Conservation (phyloP, 2,113 vertebrate genomes). For the Gymnorhina tibicen region DNA sequence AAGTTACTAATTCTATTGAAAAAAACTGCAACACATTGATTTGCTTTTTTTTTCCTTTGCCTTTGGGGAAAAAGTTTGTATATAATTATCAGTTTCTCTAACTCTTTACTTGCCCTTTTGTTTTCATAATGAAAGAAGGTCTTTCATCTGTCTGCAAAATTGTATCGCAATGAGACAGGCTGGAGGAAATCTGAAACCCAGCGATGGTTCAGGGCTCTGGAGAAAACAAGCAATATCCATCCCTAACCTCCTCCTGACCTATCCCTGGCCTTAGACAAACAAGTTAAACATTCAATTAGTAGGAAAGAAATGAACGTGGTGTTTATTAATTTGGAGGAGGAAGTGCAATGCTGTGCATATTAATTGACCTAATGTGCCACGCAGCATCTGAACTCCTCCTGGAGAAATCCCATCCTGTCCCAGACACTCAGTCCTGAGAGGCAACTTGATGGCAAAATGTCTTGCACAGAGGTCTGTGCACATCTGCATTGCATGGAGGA, state of each 20-base stretch:
- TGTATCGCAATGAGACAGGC: slow-evolving; percentile 3
- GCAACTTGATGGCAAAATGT: not conserved
- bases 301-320: slow-evolving; percentile 5
- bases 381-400: not conserved
- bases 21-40: not conserved
- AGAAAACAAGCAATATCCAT: slow-evolving; percentile 29
- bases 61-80: not conserved
- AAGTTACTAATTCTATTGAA: slow-evolving; percentile 32
- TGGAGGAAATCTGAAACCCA: slow-evolving; percentile 26
- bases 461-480: not conserved
- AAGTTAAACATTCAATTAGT: slow-evolving; percentile 64
- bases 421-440: not conserved
- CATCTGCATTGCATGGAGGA: not conserved
- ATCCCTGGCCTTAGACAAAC: slow-evolving; percentile 44
- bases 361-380: slow-evolving; percentile 6
- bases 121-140: slow-evolving; percentile 35
- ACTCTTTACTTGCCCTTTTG: slow-evolving; percentile 42
- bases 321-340: slow-evolving; percentile 52
- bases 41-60: not conserved
- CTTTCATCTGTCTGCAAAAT: slow-evolving; percentile 35
- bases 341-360: not conserved
- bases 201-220: not conserved
- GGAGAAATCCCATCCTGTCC: not conserved
- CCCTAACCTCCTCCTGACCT: slow-evolving; percentile 36
- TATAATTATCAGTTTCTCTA: slow-evolving; percentile 43